phyloP scores from a whole-genome alignment of 30 jellyfish, hydroid and myxozoan species.

The Mastigias papua region DNA sequence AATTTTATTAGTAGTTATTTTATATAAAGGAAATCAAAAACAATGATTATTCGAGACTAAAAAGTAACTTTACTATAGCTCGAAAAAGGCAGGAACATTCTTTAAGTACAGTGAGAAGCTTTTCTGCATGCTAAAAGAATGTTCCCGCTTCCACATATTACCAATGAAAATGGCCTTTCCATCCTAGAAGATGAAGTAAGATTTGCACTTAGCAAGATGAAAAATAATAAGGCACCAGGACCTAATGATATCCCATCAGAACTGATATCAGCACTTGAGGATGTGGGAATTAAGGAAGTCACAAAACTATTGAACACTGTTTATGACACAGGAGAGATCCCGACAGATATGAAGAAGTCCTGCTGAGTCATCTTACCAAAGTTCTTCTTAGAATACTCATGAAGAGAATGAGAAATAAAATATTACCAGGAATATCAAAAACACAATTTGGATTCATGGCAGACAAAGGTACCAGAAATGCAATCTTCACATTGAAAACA shows the following conservation, averaged over 20 bases:
- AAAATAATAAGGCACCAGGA: neutral
- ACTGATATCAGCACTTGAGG: constrained; percentile 28
- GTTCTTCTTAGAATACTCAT: neutral
- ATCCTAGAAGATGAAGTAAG: neutral
- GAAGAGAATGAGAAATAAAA: neutral
- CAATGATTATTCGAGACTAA: no score
- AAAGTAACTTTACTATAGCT: no score
- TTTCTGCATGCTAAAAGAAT: no score
- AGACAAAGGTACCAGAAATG: constrained; percentile 13
- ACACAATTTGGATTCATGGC: neutral
- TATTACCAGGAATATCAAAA: neutral
- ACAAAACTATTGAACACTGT: no score
- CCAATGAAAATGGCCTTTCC: constrained; percentile 18
- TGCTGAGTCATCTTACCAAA: neutral
- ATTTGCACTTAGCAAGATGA: constrained; percentile 10
- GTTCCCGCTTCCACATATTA: constrained; percentile 6
- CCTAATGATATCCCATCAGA: neutral
- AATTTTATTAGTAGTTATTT: no score
- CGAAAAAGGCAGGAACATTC: no score
- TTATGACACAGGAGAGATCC: no score
- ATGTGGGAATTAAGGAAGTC: no score
- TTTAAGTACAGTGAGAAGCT: no score
- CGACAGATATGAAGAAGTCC: constrained; percentile 1
- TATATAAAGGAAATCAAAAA: no score
- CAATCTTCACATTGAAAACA: no score